Conservation (phyloP, 2,888 invertebrate species). For the Drosophila tripunctata region DNA sequence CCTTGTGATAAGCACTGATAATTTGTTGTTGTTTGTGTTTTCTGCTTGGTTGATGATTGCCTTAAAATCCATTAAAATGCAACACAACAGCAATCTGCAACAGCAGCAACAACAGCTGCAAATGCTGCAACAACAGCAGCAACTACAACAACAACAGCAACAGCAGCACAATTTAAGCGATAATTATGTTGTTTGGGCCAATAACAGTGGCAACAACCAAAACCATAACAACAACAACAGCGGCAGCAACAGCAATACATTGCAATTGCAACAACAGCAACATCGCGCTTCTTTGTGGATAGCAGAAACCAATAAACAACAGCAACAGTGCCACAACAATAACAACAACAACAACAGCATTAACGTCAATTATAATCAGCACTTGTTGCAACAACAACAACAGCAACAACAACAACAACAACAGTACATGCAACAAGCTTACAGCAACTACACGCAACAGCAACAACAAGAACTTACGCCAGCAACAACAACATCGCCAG, state of each 20-base stretch:
- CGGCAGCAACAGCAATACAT: conserved; percentile 29
- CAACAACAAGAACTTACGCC: conserved; percentile 28
- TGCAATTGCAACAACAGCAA: conserved; percentile 53
- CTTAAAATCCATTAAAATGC: conserved; percentile 66
- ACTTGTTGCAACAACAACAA: conserved; percentile 59
- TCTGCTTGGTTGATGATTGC: conserved; percentile 75
- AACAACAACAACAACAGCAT: conserved; percentile 65
- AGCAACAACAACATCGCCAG: conserved; percentile 41
- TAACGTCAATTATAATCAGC: conserved; percentile 69
- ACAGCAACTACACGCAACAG: conserved; percentile 49
- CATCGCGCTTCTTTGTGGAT: conserved; percentile 60
- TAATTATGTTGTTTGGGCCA: conserved; percentile 56
- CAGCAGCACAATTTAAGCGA: conserved; percentile 45
- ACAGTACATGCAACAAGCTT: conserved; percentile 40
- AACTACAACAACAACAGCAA: conserved; percentile 30
- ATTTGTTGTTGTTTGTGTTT: conserved; percentile 63
- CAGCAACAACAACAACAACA: conserved; percentile 46
- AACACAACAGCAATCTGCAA: conserved; percentile 52
- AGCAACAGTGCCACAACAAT: conserved; percentile 43
- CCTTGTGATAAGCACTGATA: conserved; percentile 68
- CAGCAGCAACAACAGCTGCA: conserved; percentile 47
- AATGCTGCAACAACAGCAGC: conserved; percentile 39
- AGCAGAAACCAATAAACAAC: conserved; percentile 60
- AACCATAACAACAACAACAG: conserved; percentile 35
- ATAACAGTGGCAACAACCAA: conserved; percentile 43